Percentiles rank a stretch among this genome's conserved stretches.
Conservation (phyloP, 2,888 invertebrate species). For the Lepeophtheirus nordmannii region DNA sequence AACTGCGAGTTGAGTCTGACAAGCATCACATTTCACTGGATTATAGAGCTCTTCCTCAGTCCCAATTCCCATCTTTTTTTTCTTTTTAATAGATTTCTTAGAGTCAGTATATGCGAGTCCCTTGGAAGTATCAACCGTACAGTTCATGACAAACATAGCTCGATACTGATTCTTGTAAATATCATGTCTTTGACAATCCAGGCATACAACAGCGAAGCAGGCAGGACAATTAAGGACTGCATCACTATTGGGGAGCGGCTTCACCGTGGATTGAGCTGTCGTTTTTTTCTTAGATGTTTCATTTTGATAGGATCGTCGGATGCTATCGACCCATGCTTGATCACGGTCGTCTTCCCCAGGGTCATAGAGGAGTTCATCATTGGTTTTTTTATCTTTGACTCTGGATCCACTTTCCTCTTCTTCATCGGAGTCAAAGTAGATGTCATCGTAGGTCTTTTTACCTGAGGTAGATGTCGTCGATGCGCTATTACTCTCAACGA, state of each 20-base stretch:
- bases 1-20: constrained; percentile 42
- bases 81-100: constrained; percentile 30
- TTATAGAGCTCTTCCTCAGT: constrained; percentile 34
- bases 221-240: constrained; percentile 45
- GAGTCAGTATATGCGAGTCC: constrained; percentile 30
- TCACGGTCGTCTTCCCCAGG: constrained; percentile 41
- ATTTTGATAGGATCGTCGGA: constrained; percentile 32
- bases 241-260: constrained; percentile 34
- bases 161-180: constrained; percentile 42
- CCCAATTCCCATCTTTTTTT: constrained; percentile 28
- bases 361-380: constrained; percentile 41
- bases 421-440: constrained; percentile 32
- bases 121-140: constrained; percentile 36
- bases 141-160: constrained; percentile 46
- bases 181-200: constrained; percentile 44
- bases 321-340: constrained; percentile 40
- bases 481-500: neutral
- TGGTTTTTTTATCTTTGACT: constrained; percentile 25
- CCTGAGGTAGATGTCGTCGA: neutral
- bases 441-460: constrained; percentile 29
- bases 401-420: constrained; percentile 28
- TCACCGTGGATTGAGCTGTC: neutral
- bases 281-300: constrained; percentile 26
- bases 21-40: constrained; percentile 40
- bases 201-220: constrained; percentile 42